Base-by-base conservation (phyloP, 1,140 invertebrate species). In the Protaetia brevitarsis region DNA sequence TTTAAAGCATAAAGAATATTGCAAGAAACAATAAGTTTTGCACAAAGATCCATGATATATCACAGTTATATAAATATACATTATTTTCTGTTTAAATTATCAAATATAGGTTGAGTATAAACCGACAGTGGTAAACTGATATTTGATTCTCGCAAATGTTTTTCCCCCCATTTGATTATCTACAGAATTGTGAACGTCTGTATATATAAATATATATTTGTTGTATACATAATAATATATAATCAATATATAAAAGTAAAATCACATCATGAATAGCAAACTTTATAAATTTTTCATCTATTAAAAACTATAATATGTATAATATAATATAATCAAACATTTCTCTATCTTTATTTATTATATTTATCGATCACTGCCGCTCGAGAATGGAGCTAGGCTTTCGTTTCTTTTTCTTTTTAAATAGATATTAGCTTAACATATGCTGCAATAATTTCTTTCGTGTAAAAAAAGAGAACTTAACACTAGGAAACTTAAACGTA, bases 241-340 rank as follows among this genome's bases (percentile, higher is more conserved):
- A 34, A 34, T 34, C 31, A 7, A 28, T 59, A 59, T 74, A 74
- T 51, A 71, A 73, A 74, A 74, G 71, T 73, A 74, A 72, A 71
- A 74, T 74, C 73, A 74, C 73, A 74, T n/a, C n/a, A n/a, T 59
- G 29, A 71, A 71, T 69, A 74, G 71, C 73, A 74, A 73, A 73
- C 72, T 72, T 67, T 69, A 73, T 59, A 59, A 59, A 29, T n/a
- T 29, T 59, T 27, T 31, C 57, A 51, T 51, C 19, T 51, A 23
- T 51, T 51, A 51, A 51, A 51, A 59, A 59, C 29, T 59, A 59
- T 3, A 56, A 56, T 29, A 31, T 59, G 26, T 28, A 59, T 29
- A 59, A 29, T 59, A 59, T 59, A 29, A 29, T 59, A 29, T 28
- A 59, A 31, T 31, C 57, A 59, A 28, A 59, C 57, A 31, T 59